A percentile compares a stretch with the other conserved stretches of the same genome.
These are phyloP conservation scores for Calonectris borealis DNA, from an alignment of 2,113 vertebrate species.

Conservation along the genomic window DNA sequence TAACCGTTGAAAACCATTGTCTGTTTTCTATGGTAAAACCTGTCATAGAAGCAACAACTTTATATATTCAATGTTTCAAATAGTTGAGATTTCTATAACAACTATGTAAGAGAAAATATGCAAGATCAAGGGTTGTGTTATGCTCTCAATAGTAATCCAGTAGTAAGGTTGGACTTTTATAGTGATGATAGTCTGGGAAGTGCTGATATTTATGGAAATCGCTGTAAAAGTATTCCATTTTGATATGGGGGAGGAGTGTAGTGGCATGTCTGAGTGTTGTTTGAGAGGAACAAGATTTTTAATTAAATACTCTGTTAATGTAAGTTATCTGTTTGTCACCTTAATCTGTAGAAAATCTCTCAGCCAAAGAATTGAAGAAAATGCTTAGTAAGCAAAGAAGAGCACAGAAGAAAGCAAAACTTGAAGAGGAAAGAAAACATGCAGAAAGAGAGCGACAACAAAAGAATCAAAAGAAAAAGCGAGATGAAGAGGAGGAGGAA, in stretches of 20 bases:
- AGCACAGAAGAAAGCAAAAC: conserved; percentile 81
- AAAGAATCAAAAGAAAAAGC: conserved; percentile 79
- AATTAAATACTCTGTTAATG: background rate
- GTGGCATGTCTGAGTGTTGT: background rate
- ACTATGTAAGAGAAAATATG: background rate
- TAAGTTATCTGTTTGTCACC: background rate
- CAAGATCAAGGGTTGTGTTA: background rate
- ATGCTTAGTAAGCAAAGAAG: conserved; percentile 82
- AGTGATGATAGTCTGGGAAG: background rate
- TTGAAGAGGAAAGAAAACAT: conserved; percentile 80
- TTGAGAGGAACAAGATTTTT: background rate
- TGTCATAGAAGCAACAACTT: background rate
- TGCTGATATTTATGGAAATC: background rate
- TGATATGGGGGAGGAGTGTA: background rate
- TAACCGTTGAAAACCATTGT: background rate
- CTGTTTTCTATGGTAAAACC: background rate
- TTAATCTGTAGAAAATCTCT: conserved; percentile 76
- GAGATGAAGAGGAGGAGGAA: conserved; percentile 81
- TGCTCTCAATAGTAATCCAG: background rate
- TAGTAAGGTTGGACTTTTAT: background rate
- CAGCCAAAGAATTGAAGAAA: conserved; percentile 83
- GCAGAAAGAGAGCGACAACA: conserved; percentile 78
- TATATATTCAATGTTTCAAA: background rate
- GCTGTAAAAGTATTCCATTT: background rate
- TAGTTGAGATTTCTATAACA: background rate